These are phyloP conservation scores for Rhinoderma darwinii DNA, from an alignment of 2,113 vertebrate species.

Conservation along the genomic window DNA sequence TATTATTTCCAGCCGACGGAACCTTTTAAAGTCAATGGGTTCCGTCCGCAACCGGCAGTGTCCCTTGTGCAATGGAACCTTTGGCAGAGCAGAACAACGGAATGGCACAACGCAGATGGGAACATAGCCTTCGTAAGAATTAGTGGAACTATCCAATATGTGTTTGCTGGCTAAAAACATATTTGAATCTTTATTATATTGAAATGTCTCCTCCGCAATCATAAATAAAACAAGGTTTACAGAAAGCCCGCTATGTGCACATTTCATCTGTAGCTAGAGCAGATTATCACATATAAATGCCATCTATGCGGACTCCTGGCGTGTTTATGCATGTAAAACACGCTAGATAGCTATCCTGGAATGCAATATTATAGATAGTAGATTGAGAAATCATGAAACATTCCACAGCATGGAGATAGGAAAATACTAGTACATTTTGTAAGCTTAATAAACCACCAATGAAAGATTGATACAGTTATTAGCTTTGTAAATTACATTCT, in stretches of 20 bases:
- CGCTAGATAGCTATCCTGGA: slow-evolving; percentile 29
- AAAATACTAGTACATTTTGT: not conserved
- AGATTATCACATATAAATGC: slow-evolving; percentile 11
- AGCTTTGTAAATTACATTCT: not conserved
- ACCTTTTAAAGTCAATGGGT: no score
- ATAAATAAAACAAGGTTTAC: not conserved
- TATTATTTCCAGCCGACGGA: no score
- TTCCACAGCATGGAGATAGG: not conserved
- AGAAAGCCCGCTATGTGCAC: not conserved
- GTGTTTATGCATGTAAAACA: slow-evolving; percentile 20
- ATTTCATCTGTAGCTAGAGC: not conserved
- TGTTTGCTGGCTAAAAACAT: not conserved
- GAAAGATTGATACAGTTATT: not conserved
- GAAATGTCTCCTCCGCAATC: not conserved
- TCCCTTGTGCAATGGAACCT: no score
- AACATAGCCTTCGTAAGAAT: no score
- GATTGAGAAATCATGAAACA: slow-evolving; percentile 14
- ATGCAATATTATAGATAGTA: slow-evolving; percentile 2
- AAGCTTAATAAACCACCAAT: not conserved
- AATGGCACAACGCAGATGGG: no score
- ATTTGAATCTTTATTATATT: not conserved
- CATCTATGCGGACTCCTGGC: slow-evolving; percentile 20
- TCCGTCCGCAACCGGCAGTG: no score
- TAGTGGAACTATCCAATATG: not conserved
- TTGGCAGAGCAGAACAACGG: no score